A percentile compares a stretch with the other conserved stretches of the same genome.
phyloP scores from a whole-genome alignment of 2,888 invertebrate species.

The Dexiosoma caninum region DNA sequence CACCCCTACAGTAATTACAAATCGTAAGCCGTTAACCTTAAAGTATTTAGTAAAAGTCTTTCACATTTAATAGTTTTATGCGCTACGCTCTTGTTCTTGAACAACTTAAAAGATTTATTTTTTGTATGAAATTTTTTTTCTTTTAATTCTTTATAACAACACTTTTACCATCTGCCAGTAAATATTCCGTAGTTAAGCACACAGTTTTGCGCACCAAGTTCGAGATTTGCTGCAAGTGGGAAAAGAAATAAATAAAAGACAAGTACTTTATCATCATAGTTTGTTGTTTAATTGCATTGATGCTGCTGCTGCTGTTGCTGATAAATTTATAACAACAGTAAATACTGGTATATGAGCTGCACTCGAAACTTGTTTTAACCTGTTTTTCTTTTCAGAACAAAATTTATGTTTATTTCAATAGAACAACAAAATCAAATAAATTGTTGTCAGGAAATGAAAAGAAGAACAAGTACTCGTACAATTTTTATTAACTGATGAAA shows the following conservation, averaged over 20 bases:
- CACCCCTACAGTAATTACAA: neutral
- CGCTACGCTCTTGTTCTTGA: neutral
- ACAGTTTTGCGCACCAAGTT: constrained; percentile 14
- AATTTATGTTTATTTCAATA: constrained; percentile 17
- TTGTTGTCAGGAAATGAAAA: neutral
- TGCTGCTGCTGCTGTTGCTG: constrained; percentile 17
- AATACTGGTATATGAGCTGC: neutral
- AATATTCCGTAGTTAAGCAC: constrained; percentile 12
- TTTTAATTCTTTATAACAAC: constrained; percentile 37
- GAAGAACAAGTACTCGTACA: neutral
- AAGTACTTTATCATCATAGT: constrained; percentile 46
- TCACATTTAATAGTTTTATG: constrained; percentile 10
- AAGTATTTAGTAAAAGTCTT: constrained; percentile 24
- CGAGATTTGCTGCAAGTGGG: neutral
- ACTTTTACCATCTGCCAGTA: constrained; percentile 20
- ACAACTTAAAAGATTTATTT: constrained; percentile 34
- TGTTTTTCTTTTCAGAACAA: neutral
- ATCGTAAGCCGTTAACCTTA: neutral
- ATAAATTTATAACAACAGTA: neutral
- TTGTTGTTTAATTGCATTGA: constrained; percentile 35
- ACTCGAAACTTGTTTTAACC: constrained; percentile 6
- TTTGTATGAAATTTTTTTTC: constrained; percentile 30
- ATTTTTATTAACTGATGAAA: constrained; percentile 24
- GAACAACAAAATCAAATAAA: neutral
- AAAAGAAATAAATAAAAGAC: constrained; percentile 9